phyloP scores from a whole-genome alignment of 2,797 vertebrate genomes.

The Sandelia bainsii region DNA sequence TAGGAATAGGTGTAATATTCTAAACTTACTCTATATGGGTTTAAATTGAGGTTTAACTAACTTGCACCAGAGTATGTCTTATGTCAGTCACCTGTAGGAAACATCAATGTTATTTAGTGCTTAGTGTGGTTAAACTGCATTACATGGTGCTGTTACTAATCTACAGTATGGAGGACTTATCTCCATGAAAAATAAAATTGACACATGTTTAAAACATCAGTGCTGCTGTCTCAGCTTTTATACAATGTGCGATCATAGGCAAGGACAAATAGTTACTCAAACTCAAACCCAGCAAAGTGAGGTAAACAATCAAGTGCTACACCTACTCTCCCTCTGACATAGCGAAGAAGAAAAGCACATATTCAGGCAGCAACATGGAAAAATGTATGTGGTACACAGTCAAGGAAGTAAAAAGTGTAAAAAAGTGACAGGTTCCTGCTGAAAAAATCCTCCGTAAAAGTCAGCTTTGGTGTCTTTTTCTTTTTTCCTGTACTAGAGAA shows the following conservation, averaged over 20 bases:
- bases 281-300: slow-evolving; percentile 35
- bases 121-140: slow-evolving; percentile 10
- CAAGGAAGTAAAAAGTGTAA: slow-evolving; percentile 46
- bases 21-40: slow-evolving; percentile 12
- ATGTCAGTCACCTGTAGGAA: slow-evolving; percentile 26
- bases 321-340: slow-evolving; percentile 4
- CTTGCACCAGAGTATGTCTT: slow-evolving; percentile 31
- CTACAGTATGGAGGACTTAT: slow-evolving; percentile 7
- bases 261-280: slow-evolving; percentile 29
- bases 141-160: slow-evolving; percentile 24
- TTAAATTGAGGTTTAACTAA: slow-evolving; percentile 25
- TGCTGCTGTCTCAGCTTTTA: slow-evolving; percentile 22
- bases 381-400: slow-evolving; percentile 53
- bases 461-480: slow-evolving; percentile 36
- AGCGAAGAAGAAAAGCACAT: slow-evolving; percentile 27
- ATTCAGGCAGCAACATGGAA: slow-evolving; percentile 47
- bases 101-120: slow-evolving; percentile 41
- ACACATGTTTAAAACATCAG: slow-evolving; percentile 33
- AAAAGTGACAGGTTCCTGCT: slow-evolving; percentile 52
- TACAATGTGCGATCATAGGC: slow-evolving; percentile 4
- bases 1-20: slow-evolving; percentile 2
- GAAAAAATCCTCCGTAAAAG: slow-evolving; percentile 49
- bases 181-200: slow-evolving; percentile 30
- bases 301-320: slow-evolving; percentile 32
- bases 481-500: slow-evolving; percentile 22